Conservation (phyloP, 1,140 invertebrate species). For the Euglossa dilemma region DNA sequence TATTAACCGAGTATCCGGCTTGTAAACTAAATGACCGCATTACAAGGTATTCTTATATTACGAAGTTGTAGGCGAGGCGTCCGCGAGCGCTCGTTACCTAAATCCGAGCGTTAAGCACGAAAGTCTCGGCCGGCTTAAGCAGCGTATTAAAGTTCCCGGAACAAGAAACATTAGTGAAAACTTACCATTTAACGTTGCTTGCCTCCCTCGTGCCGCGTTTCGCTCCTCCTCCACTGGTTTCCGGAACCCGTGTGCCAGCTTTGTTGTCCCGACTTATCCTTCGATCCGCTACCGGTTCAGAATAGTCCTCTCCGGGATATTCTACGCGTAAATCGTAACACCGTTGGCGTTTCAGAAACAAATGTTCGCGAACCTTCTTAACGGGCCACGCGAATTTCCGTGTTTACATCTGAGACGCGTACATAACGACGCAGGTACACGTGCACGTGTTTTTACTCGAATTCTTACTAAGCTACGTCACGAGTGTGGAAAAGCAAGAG, state of each 20-base stretch:
- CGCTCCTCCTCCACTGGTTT: not conserved
- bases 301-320: too few species aligned
- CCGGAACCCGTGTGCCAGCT: not conserved
- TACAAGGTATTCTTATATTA: conserved; percentile 53
- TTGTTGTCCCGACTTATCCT: conserved; percentile 12
- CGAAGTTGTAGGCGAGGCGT: conserved; percentile 46
- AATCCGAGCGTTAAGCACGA: conserved; percentile 59
- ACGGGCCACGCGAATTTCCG: too few species aligned
- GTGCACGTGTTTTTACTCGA: too few species aligned
- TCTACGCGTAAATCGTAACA: too few species aligned
- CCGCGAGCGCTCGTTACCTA: conserved; percentile 38
- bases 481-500: too few species aligned
- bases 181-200: conserved; percentile 74
- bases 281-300: not conserved
- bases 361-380: too few species aligned
- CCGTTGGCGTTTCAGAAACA: too few species aligned
- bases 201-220: conserved; percentile 58
- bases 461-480: too few species aligned
- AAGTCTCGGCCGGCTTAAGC: conserved; percentile 73
- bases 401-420: too few species aligned
- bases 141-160: conserved; percentile 75
- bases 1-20: conserved; percentile 49
- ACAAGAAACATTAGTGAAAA: conserved; percentile 82
- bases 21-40: conserved; percentile 49
- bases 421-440: too few species aligned